Evolutionary conservation across 2,797 vertebrate species (phyloP).

Genomic region (Poeciliopsis turneri): DNA sequence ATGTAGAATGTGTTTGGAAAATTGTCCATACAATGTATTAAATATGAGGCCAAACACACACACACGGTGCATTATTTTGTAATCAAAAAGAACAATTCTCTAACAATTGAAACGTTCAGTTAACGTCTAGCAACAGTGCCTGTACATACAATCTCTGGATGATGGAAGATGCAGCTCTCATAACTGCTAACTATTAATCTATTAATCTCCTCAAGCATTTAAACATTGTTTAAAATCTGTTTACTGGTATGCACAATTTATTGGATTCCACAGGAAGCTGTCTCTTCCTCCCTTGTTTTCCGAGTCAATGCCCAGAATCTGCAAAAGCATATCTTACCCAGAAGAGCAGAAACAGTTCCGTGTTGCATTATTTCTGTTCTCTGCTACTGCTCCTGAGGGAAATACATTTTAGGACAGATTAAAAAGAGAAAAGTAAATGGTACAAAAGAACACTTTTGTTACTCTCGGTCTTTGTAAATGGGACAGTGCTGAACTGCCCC

Average conservation of each 20-base stretch:
- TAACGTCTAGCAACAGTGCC: neutral
- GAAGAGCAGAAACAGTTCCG: conserved; percentile 14
- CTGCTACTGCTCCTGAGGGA: conserved; percentile 37
- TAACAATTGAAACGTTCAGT: neutral
- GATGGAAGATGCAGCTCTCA: neutral
- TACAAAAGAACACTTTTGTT: conserved; percentile 48
- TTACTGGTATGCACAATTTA: conserved; percentile 22
- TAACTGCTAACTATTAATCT: neutral
- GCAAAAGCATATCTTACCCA: conserved; percentile 15
- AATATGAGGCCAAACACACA: no score
- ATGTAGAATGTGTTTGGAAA: no score
- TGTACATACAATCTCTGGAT: neutral
- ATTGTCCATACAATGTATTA: no score
- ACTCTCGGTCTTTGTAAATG: conserved; percentile 61
- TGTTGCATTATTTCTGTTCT: conserved; percentile 37
- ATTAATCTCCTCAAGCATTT: neutral
- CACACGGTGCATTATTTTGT: neutral
- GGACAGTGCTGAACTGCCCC: conserved; percentile 34
- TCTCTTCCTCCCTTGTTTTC: conserved; percentile 8
- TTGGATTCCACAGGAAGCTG: conserved; percentile 24
- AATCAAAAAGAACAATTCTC: neutral
- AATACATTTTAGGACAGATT: conserved; percentile 60
- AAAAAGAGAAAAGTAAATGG: conserved; percentile 42
- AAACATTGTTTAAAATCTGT: neutral
- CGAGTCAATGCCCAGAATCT: conserved; percentile 5